These are phyloP conservation scores for Lerista edwardsae DNA, from an alignment of 2,797 vertebrate species.

Conservation along the genomic window DNA sequence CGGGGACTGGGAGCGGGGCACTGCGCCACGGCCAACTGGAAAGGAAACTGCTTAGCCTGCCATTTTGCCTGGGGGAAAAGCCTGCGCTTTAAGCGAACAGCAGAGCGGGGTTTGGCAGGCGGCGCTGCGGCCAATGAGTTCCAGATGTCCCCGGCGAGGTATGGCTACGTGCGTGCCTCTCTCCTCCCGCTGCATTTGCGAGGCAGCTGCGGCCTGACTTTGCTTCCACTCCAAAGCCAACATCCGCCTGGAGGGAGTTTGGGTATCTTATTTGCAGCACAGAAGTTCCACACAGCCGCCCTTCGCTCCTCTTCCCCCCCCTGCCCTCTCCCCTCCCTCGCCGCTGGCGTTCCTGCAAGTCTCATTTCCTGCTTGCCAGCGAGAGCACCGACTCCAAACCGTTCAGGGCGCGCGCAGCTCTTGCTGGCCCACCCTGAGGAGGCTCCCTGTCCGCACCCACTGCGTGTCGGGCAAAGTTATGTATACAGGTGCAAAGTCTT, in stretches of 20 bases:
- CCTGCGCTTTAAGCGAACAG: constrained; percentile 22
- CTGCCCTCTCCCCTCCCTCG: neutral
- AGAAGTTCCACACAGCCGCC: constrained; percentile 22
- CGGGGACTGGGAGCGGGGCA: neutral
- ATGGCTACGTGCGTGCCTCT: constrained; percentile 21
- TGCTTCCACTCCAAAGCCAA: constrained; percentile 71
- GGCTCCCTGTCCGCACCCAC: neutral
- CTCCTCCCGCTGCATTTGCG: constrained; percentile 22
- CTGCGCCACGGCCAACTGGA: constrained; percentile 21
- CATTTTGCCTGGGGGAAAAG: constrained; percentile 16
- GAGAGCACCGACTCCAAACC: constrained; percentile 33
- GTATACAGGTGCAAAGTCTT: constrained; percentile 49
- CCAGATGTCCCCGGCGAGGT: constrained; percentile 41
- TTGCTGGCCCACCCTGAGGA: neutral
- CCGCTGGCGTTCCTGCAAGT: constrained; percentile 21
- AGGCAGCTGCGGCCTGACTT: constrained; percentile 54
- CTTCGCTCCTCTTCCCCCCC: constrained; percentile 40
- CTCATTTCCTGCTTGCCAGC: constrained; percentile 21
- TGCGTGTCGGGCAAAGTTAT: constrained; percentile 28
- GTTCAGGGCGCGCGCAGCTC: constrained; percentile 1
- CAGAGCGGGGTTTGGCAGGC: constrained; percentile 22
- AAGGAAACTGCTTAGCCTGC: constrained; percentile 7
- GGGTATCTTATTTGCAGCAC: constrained; percentile 16
- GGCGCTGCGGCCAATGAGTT: constrained; percentile 39
- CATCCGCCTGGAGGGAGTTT: constrained; percentile 57